These are phyloP conservation scores for Ichneumoninae sp. DNA, from an alignment of 2,888 invertebrate genomes.

Conservation along the genomic window DNA sequence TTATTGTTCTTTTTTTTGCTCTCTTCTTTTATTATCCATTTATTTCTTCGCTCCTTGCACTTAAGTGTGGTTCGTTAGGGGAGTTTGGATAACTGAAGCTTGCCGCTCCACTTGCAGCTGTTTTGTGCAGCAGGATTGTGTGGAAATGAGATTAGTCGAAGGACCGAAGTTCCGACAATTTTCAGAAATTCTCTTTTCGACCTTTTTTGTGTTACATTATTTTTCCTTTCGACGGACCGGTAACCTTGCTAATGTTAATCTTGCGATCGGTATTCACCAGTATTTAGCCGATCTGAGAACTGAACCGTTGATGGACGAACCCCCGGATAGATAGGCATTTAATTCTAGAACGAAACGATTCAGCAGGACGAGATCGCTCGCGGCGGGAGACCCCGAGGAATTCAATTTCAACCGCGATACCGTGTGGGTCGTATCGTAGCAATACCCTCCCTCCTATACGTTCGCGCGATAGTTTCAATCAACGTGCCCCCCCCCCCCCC, in stretches of 20 bases:
- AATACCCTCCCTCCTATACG: conserved; percentile 2
- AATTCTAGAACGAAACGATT: conserved; percentile 48
- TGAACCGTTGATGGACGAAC: conserved; percentile 8
- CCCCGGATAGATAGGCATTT: conserved; percentile 37
- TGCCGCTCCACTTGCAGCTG: conserved; percentile 2
- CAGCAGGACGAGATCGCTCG: conserved; percentile 13
- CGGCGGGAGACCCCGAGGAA: conserved; percentile 28
- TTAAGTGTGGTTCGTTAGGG: conserved; percentile 21
- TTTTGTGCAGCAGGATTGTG: conserved; percentile 1
- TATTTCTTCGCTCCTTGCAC: conserved; percentile 34
- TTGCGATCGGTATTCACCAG: not conserved
- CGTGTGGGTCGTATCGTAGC: conserved; percentile 13
- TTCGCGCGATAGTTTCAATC: conserved; percentile 52
- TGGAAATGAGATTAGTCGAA: conserved; percentile 24
- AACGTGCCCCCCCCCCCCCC: conserved; percentile 13
- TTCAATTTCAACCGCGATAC: conserved; percentile 55
- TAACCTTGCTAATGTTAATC: not conserved
- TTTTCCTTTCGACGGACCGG: not conserved
- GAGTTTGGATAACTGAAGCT: conserved; percentile 17
- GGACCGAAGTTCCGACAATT: conserved; percentile 7
- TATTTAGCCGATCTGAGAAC: not conserved
- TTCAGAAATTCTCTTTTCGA: conserved; percentile 1
- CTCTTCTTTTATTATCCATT: not conserved
- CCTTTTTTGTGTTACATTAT: not conserved
- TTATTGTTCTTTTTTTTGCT: conserved; percentile 6